Conservation (phyloP, 1,140 invertebrate species). For the Aradophagus sp. region DNA sequence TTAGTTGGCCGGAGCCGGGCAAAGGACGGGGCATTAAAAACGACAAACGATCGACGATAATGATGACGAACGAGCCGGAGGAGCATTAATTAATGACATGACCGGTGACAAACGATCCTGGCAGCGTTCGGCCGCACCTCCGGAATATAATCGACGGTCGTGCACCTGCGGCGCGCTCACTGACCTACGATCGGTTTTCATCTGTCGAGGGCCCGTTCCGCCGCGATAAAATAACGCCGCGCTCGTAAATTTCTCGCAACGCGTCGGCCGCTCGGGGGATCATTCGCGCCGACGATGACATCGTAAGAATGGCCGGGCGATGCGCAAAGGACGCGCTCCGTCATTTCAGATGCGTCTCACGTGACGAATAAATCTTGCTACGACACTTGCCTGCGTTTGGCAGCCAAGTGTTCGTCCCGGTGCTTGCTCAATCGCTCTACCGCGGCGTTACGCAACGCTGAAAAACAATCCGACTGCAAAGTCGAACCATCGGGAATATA, state of each 20-base stretch:
- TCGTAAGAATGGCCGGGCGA: constrained; percentile 17
- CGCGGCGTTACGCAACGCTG: too few relatives aligned
- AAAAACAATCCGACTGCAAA: too few relatives aligned
- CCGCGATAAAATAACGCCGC: constrained; percentile 28
- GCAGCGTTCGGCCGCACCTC: constrained; percentile 42
- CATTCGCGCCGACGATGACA: constrained; percentile 44
- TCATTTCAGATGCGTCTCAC: constrained; percentile 9
- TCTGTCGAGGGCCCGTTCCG: constrained; percentile 16
- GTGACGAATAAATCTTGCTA: constrained; percentile 23
- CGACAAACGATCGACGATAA: constrained; percentile 56
- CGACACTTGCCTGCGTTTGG: constrained; percentile 6
- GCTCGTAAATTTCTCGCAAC: constrained; percentile 37
- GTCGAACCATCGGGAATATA: too few relatives aligned
- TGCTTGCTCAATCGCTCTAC: too few relatives aligned
- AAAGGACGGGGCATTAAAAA: constrained; percentile 28
- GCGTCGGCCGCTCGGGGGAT: constrained; percentile 19
- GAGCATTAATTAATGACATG: constrained; percentile 50
- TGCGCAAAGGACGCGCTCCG: constrained; percentile 8
- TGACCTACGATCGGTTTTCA: constrained; percentile 33
- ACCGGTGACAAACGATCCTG: constrained; percentile 50
- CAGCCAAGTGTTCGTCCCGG: too few relatives aligned
- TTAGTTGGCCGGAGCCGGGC: constrained; percentile 36
- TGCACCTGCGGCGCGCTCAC: constrained; percentile 23
- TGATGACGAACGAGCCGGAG: constrained; percentile 51
- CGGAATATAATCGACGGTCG: constrained; percentile 24